Conservation (phyloP, 2,888 invertebrate genomes). For the Rhingia rostrata region DNA sequence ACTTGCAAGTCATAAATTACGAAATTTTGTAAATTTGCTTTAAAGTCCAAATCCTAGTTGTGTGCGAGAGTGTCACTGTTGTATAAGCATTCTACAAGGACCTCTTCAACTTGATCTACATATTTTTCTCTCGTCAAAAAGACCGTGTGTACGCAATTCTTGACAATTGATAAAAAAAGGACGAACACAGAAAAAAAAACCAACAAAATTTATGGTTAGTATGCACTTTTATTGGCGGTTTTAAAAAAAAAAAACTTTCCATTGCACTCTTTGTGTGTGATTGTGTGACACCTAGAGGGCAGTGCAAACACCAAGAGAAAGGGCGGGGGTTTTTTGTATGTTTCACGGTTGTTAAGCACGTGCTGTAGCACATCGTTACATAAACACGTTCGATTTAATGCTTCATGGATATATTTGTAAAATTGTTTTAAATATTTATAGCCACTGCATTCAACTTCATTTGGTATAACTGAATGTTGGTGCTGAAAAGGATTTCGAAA, state of each 20-base stretch:
- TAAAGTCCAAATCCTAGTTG: background rate
- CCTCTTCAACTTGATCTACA: background rate
- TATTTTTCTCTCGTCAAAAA: background rate
- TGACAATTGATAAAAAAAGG: constrained; percentile 14
- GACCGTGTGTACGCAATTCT: constrained; percentile 6
- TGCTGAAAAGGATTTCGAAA: background rate
- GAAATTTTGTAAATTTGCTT: background rate
- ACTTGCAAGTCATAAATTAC: constrained; percentile 1
- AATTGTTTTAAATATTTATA: background rate
- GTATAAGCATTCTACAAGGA: background rate
- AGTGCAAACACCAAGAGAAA: constrained; percentile 16
- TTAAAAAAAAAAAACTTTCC: background rate
- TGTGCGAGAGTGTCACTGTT: background rate
- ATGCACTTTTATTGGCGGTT: constrained; percentile 62
- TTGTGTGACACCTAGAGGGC: constrained; percentile 23
- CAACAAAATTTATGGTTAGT: constrained; percentile 33
- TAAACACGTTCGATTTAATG: constrained; percentile 59
- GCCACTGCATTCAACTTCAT: constrained; percentile 3
- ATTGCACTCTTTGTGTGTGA: constrained; percentile 1
- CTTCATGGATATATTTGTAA: constrained; percentile 7
- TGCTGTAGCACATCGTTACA: constrained; percentile 60
- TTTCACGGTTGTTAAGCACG: constrained; percentile 57
- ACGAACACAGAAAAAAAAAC: too few species aligned
- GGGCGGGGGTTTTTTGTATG: constrained; percentile 6
- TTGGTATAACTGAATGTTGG: background rate